These are phyloP conservation scores for Astur gentilis DNA, from an alignment of 2,113 vertebrate species.

Conservation along the genomic window DNA sequence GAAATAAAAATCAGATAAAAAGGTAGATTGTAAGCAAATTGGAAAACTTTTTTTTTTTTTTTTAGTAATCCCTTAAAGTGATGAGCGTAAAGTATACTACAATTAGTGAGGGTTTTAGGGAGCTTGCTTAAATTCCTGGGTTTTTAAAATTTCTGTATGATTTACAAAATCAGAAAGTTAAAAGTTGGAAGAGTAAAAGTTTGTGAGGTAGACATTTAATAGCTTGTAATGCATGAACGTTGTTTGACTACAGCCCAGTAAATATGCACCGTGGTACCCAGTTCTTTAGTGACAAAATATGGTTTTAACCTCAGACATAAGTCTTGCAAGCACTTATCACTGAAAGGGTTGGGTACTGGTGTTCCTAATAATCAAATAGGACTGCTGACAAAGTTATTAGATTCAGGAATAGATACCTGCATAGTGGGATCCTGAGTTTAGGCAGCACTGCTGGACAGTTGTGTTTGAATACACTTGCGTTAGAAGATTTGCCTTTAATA, in stretches of 20 bases:
- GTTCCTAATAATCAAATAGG: accelerated
- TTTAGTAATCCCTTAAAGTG: not conserved
- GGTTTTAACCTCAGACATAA: not conserved
- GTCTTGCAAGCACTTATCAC: too few relatives aligned
- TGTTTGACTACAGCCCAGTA: not conserved
- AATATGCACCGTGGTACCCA: accelerated
- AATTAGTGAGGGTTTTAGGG: not conserved
- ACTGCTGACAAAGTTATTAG: accelerated
- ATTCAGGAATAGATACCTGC: not conserved
- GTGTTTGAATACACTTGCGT: not conserved
- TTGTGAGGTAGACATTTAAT: not conserved
- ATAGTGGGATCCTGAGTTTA: accelerated
- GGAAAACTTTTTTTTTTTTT: not conserved
- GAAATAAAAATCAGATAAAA: not conserved
- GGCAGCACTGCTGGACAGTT: not conserved
- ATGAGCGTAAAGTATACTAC: not conserved
- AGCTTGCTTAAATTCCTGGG: not conserved
- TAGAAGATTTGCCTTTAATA: not conserved
- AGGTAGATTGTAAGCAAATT: not conserved
- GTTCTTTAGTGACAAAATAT: not conserved
- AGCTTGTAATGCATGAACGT: accelerated
- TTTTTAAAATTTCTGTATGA: not conserved
- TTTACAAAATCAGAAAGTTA: not conserved
- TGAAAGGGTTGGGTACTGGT: not conserved
- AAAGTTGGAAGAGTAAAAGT: not conserved